Evolutionary conservation across 2,797 vertebrate genomes (phyloP).

Genomic region (Helostoma temminkii): DNA sequence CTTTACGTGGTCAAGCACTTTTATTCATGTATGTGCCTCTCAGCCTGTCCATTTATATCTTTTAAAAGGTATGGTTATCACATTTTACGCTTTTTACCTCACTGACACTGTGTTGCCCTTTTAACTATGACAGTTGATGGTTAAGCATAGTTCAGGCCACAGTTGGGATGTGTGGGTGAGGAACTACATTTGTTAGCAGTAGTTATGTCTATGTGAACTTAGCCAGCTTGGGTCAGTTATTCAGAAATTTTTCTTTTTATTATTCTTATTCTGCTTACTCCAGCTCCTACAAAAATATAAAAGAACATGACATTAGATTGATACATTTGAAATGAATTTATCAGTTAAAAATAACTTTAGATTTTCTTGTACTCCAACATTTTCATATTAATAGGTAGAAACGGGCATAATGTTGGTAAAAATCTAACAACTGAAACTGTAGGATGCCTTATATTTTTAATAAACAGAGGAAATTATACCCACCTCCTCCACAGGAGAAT

Average conservation of each 20-base stretch:
- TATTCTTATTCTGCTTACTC: conserved; percentile 13
- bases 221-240: conserved; percentile 21
- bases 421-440: no score
- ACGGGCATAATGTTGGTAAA: no score
- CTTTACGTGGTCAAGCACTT: conserved; percentile 36
- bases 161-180: conserved; percentile 44
- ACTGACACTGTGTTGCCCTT: conserved; percentile 50
- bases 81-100: conserved; percentile 38
- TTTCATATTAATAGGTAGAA: background rate
- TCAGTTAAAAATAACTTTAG: background rate
- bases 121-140: conserved; percentile 53
- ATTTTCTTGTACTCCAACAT: background rate
- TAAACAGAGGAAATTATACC: no score
- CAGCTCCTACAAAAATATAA: no score
- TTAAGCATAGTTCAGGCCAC: conserved; percentile 38
- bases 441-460: no score
- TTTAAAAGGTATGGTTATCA: conserved; percentile 47
- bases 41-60: conserved; percentile 25
- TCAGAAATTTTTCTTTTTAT: conserved; percentile 25
- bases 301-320: no score
- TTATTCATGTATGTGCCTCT: conserved; percentile 37
- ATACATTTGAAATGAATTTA: no score
- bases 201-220: conserved; percentile 52
- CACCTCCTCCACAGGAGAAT: no score
- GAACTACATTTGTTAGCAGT: conserved; percentile 42